These are phyloP conservation scores for Leucoraja ocellata DNA, from an alignment of 2,797 vertebrate genomes.

Conservation along the genomic window DNA sequence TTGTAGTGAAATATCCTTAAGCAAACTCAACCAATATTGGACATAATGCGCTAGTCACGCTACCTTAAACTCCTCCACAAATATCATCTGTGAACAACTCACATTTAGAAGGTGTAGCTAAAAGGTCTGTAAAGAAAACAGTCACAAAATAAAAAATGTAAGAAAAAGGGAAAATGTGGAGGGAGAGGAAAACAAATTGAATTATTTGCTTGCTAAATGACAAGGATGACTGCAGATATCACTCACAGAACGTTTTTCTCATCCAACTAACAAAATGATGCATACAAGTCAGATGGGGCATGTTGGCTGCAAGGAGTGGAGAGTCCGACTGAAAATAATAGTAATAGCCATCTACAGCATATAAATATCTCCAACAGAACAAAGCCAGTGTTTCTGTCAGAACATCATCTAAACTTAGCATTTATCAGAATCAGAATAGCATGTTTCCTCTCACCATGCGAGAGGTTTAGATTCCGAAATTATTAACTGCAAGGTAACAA, in stretches of 20 bases:
- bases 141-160: not conserved
- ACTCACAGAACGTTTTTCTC: not conserved
- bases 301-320: too few species aligned
- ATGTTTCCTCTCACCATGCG: not conserved
- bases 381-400: not conserved
- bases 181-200: not conserved
- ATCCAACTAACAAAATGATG: too few species aligned
- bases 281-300: too few species aligned
- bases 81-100: not conserved
- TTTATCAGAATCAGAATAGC: not conserved
- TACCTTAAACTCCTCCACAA: not conserved
- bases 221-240: not conserved
- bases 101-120: not conserved
- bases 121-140: not conserved
- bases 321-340: too few species aligned
- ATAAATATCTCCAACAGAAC: not conserved
- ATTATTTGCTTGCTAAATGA: too few species aligned
- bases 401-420: not conserved
- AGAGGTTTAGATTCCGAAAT: not conserved
- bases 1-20: not conserved
- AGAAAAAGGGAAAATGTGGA: not conserved
- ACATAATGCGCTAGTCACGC: not conserved
- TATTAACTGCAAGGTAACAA: not conserved
- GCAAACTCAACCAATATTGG: not conserved
- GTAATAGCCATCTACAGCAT: not conserved